Evolutionary conservation across 2,888 invertebrate genomes (phyloP), one percentile per base, ranked within the genome.

Genomic region (Chironomus tentans): DNA sequence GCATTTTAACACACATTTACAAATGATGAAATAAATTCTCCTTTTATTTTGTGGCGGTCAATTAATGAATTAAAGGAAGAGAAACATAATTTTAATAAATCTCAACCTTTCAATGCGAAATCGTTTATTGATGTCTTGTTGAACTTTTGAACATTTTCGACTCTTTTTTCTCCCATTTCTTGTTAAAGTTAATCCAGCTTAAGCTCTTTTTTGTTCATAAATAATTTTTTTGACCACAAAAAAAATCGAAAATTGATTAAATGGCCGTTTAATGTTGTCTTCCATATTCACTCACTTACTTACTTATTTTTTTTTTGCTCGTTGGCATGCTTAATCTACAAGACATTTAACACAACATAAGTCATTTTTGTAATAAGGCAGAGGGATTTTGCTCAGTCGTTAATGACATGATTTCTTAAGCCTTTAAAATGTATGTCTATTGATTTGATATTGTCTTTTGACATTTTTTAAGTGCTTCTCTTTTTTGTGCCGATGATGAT

Each of bases 121-220:
- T 56, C 56, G 56, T 56, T 56, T 56, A 56, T 56, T 56, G 56
- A 56, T 56, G 56, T 56, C 56, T 65, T 22, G 65, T 65, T 65
- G 65, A 65, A 65, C 65, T 65, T 65, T 65, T 65, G 10, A 38
- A 38, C 38, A 38, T 38, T 38, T 38, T 2, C 38, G 10, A 10
- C 10, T 38, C 2, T 21, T 56, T 56, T 56, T 56, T 2, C 5
- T 15, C n/a, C n/a, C 50, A 50, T 50, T 56, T 56, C 18, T 10
- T 10, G 38, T 56, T 18, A 56, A 65, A 65, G 65, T 65, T 65
- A 65, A 65, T 65, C 65, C 65, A 56, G 56, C 56, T 65, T 65
- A 13, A n/a, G 22, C 65, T 65, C 21, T 24, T 12, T 22, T 65
- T 22, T 21, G 38, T 38, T 38, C 38, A 38, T 38, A 38, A 38